Conservation (phyloP, 1,140 invertebrate genomes). For the Drosophila busckii region DNA sequence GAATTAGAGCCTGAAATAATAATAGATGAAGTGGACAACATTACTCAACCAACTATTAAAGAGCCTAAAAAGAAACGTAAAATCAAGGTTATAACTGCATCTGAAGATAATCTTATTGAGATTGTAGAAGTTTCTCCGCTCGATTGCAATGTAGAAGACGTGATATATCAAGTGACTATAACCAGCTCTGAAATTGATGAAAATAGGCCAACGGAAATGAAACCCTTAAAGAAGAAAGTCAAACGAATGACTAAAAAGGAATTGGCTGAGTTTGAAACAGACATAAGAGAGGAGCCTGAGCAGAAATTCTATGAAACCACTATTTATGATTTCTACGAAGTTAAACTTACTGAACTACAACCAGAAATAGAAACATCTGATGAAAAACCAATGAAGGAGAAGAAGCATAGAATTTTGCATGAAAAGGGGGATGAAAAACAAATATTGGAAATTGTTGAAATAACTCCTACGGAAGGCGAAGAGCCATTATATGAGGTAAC, state of each 20-base stretch:
- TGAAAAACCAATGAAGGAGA: slow-evolving; percentile 21
- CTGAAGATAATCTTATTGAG: slow-evolving; percentile 77
- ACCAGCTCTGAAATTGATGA: slow-evolving; percentile 43
- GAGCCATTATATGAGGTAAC: slow-evolving; percentile 74
- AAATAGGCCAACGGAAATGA: slow-evolving; percentile 33
- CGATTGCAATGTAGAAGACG: slow-evolving; percentile 35
- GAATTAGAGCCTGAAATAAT: slow-evolving; percentile 43
- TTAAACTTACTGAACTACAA: slow-evolving; percentile 61
- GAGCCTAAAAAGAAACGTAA: slow-evolving; percentile 77
- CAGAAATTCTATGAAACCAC: slow-evolving; percentile 47
- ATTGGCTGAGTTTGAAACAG: slow-evolving; percentile 56
- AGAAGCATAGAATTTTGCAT: slow-evolving; percentile 56
- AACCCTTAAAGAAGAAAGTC: slow-evolving; percentile 53
- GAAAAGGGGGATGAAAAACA: slow-evolving; percentile 53
- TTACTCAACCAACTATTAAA: slow-evolving; percentile 53
- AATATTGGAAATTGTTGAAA: slow-evolving; percentile 68
- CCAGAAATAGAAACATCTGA: slow-evolving; percentile 54
- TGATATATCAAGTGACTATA: slow-evolving; percentile 48
- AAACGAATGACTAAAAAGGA: slow-evolving; percentile 62
- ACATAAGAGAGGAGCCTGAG: slow-evolving; percentile 55
- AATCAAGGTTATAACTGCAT: slow-evolving; percentile 74
- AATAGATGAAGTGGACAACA: not conserved
- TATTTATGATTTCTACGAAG: slow-evolving; percentile 56
- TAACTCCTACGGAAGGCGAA: slow-evolving; percentile 46
- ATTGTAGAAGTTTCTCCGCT: slow-evolving; percentile 73